Evolutionary conservation across 2,113 vertebrate species (phyloP), one percentile per base, ranked within the genome.

Genomic region (Coracopsis vasa): DNA sequence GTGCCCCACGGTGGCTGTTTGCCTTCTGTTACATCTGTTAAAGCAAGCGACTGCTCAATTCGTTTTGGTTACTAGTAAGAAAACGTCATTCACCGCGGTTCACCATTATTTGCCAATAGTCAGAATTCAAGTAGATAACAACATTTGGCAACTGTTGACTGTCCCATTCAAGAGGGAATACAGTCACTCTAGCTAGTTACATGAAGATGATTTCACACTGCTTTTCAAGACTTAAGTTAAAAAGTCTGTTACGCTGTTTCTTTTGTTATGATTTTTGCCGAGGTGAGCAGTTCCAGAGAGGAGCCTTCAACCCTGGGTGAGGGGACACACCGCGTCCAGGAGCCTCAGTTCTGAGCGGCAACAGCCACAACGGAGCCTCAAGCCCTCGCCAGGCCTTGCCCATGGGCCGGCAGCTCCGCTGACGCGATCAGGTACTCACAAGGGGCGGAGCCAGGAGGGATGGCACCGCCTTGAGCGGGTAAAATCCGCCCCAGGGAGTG

Each of bases 1-100:
- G 91, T 97, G 96, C 96, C 96, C 95, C 96, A 45, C 0, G 92
- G 95, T 97, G 96, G 96, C 88, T 94, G 95, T 58, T 96, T 73
- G 61, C n/a, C 31, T 81, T 35, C 70, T 65, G 31, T 13, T 7
- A 11, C 58, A 23, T 16, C 25, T 56, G 44, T 47, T 71, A 39
- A 24, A 66, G 48, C 4, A 54, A 69, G 41, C 6, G 28, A 60
- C 15, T 33, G 56, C 31, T 91, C 31, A 2, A 4, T 39, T 88
- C 47, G 16, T 20, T 28, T 78, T 60, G 18, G 33, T 31, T 64
- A 25, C 50, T 48, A 10, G 20, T 58, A 9, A 61, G 80, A 60
- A 62, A 39, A 71, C 45, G 15, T 44, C 33, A 35, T 27, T 60
- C 79, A 29, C 14, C 17, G 6, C 31, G 35, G 13, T 42, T 80